These are phyloP conservation scores for Eristalinus sepulchralis DNA, from an alignment of 2,888 invertebrate species.

Conservation along the genomic window DNA sequence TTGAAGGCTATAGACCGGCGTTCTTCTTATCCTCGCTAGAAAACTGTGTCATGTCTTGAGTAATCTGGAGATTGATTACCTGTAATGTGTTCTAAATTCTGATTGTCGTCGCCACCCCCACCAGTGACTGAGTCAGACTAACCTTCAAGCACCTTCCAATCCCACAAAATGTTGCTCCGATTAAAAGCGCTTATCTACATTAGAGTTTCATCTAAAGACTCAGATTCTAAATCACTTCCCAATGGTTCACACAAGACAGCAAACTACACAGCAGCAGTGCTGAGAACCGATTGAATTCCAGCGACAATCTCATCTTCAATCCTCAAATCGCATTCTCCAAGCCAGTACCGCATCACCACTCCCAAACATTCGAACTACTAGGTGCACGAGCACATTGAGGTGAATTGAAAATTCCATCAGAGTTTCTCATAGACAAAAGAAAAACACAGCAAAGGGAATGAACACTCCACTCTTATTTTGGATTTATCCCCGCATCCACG, in stretches of 20 bases:
- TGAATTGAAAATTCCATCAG: constrained; percentile 40
- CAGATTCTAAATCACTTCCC: too few relatives aligned
- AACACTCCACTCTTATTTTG: constrained; percentile 34
- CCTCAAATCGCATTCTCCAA: neutral
- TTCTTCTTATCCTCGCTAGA: too few relatives aligned
- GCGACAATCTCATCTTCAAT: neutral
- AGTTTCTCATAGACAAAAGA: neutral
- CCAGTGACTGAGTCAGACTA: too few relatives aligned
- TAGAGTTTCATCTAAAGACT: too few relatives aligned
- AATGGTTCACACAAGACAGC: too few relatives aligned
- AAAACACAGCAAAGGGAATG: constrained; percentile 20
- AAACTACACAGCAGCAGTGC: neutral
- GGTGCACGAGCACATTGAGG: neutral
- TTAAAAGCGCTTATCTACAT: too few relatives aligned
- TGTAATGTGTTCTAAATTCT: too few relatives aligned
- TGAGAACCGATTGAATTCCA: neutral
- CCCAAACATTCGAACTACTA: neutral
- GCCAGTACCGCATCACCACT: neutral
- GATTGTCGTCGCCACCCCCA: too few relatives aligned
- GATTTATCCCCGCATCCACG: constrained; percentile 67
- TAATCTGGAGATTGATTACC: too few relatives aligned
- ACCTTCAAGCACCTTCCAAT: too few relatives aligned
- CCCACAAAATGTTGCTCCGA: too few relatives aligned
- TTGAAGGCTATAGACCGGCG: neutral
- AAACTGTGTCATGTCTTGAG: too few relatives aligned